These are phyloP conservation scores for Picus viridis DNA, from an alignment of 2,797 vertebrate genomes.

Conservation along the genomic window DNA sequence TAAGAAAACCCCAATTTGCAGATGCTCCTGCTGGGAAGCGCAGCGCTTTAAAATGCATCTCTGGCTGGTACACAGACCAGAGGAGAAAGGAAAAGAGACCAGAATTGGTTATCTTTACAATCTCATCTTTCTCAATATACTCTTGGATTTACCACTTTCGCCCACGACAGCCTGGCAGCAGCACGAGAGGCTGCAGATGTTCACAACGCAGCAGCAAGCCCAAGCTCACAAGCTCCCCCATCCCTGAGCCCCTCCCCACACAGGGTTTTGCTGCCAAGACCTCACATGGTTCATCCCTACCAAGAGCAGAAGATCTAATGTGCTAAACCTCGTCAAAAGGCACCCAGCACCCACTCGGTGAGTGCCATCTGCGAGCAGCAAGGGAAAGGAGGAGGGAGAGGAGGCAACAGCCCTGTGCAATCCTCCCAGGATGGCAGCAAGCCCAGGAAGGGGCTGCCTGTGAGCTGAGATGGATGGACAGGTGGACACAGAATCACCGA, in stretches of 20 bases:
- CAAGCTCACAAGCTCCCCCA: background rate
- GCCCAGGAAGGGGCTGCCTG: background rate
- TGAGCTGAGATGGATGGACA: rapidly evolving
- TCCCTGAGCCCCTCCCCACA: background rate
- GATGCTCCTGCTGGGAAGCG: rapidly evolving
- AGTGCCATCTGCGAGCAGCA: background rate
- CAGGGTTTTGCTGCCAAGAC: background rate
- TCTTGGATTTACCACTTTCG: rapidly evolving
- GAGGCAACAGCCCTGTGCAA: rapidly evolving
- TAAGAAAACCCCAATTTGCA: rapidly evolving
- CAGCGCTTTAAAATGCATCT: background rate
- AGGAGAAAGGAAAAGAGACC: background rate
- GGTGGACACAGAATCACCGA: background rate
- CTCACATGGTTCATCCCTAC: background rate
- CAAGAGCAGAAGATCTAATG: rapidly evolving
- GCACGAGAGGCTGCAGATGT: background rate
- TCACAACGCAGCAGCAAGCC: background rate
- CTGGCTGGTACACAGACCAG: background rate
- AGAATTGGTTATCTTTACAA: background rate
- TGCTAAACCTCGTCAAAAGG: background rate
- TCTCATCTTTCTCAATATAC: rapidly evolving
- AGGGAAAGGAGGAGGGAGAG: background rate
- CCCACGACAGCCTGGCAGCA: background rate
- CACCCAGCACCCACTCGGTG: background rate
- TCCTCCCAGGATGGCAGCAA: rapidly evolving